phyloP scores from a whole-genome alignment of 2,113 vertebrate genomes.

The Seriola rivoliana region DNA sequence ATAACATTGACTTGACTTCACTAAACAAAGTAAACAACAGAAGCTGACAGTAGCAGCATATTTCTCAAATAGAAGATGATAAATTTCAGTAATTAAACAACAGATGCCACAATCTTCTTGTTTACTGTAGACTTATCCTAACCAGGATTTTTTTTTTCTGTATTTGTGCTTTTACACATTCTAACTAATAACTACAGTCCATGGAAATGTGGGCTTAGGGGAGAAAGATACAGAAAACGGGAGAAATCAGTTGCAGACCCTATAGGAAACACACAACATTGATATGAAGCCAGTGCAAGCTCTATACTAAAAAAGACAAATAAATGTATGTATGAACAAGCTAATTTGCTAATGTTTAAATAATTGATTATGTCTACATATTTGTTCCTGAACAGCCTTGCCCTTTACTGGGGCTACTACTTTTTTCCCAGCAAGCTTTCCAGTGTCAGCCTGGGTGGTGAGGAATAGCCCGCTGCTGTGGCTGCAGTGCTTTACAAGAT shows the following conservation, averaged over 20 bases:
- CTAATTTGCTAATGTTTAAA: slow-evolving; percentile 27
- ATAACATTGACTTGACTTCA: too few relatives aligned
- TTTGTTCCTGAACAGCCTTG: slow-evolving; percentile 24
- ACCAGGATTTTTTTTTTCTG: neutral
- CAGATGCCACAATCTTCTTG: neutral
- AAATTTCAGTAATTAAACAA: slow-evolving; percentile 3
- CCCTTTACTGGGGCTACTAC: slow-evolving; percentile 28
- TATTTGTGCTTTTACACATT: neutral
- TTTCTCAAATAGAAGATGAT: neutral
- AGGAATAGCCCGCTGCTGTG: slow-evolving; percentile 46
- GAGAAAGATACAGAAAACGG: neutral
- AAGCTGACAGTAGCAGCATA: too few relatives aligned
- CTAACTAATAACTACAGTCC: neutral
- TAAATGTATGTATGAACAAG: neutral
- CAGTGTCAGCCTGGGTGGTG: slow-evolving; percentile 27
- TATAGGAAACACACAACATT: neutral
- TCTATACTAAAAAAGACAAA: slow-evolving; percentile 35
- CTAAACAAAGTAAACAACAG: neutral
- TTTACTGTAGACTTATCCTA: neutral
- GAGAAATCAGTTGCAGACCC: neutral
- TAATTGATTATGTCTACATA: slow-evolving; percentile 25
- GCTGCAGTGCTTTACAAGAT: slow-evolving; percentile 66
- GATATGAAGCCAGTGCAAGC: neutral
- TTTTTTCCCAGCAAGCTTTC: slow-evolving; percentile 15
- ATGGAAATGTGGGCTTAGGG: neutral